Percentiles rank a stretch among this genome's conserved stretches.
These are phyloP conservation scores for Bursaphelenchus mucronatus DNA, from an alignment of 1,140 invertebrate species.

Conservation along the genomic window DNA sequence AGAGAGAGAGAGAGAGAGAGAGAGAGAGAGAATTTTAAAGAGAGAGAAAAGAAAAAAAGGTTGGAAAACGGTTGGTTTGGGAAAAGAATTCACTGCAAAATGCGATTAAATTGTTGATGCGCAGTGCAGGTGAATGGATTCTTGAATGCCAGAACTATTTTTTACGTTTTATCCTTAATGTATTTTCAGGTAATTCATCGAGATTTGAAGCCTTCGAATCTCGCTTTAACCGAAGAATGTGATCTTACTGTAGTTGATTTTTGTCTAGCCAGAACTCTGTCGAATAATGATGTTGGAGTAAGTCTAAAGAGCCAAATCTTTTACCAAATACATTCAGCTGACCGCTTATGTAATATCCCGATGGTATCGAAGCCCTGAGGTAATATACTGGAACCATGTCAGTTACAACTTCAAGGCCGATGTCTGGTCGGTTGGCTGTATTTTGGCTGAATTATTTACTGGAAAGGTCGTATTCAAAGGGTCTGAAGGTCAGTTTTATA, in stretches of 20 bases:
- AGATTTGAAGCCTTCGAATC: slow-evolving; percentile 54
- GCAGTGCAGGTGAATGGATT: too few relatives aligned
- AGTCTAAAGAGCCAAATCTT: neutral
- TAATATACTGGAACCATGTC: slow-evolving; percentile 55
- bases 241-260: slow-evolving; percentile 58
- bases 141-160: too few relatives aligned
- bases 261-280: slow-evolving; percentile 52
- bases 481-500: slow-evolving; percentile 70
- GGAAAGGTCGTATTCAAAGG: slow-evolving; percentile 94
- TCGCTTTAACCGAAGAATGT: slow-evolving; percentile 49
- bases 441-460: slow-evolving; percentile 89
- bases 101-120: too few relatives aligned
- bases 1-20: too few relatives aligned
- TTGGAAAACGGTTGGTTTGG: too few relatives aligned
- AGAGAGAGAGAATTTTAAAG: too few relatives aligned
- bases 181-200: slow-evolving; percentile 56
- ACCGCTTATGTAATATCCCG: slow-evolving; percentile 52
- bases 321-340: slow-evolving; percentile 18
- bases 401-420: slow-evolving; percentile 66
- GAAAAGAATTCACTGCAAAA: too few relatives aligned
- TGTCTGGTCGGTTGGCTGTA: slow-evolving; percentile 97
- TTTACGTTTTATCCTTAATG: neutral
- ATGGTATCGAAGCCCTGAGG: slow-evolving; percentile 57
- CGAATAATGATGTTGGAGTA: slow-evolving; percentile 22
- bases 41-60: too few relatives aligned